A percentile compares a stretch with the other conserved stretches of the same genome.
phyloP scores from a whole-genome alignment of 2,888 invertebrate species.

The Nomada lathburiana region DNA sequence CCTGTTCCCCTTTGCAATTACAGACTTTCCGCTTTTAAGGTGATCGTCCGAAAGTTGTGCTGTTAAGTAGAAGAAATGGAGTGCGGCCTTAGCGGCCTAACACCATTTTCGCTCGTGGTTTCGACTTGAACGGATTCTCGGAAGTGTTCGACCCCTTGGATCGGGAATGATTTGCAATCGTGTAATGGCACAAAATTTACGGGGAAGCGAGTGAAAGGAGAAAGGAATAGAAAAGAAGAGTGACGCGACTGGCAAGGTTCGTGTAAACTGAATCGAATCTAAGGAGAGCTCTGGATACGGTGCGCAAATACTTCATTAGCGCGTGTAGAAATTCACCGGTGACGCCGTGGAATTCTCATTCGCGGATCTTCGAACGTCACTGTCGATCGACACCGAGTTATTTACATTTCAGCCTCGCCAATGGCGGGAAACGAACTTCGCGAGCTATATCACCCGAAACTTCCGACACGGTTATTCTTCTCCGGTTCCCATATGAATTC shows the following conservation, averaged over 20 bases:
- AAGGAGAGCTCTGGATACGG: not conserved
- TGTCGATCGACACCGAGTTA: slow-evolving; percentile 29
- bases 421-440: slow-evolving; percentile 33
- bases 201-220: not conserved
- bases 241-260: not conserved
- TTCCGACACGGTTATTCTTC: not conserved
- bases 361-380: slow-evolving; percentile 25
- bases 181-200: not conserved
- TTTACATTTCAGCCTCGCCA: slow-evolving; percentile 50
- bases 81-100: slow-evolving; percentile 9
- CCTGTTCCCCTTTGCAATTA: slow-evolving; percentile 59
- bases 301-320: slow-evolving; percentile 57
- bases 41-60: slow-evolving; percentile 60
- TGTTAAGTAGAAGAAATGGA: slow-evolving; percentile 15
- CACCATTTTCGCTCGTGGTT: not conserved
- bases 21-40: slow-evolving; percentile 62
- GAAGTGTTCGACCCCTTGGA: not conserved
- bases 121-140: not conserved
- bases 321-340: slow-evolving; percentile 27
- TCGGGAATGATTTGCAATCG: no score
- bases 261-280: slow-evolving; percentile 16
- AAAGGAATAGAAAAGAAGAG: not conserved
- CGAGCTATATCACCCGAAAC: slow-evolving; percentile 5
- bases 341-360: slow-evolving; percentile 44
- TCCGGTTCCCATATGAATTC: slow-evolving; percentile 4